Conservation (phyloP, 1,140 invertebrate genomes). For the Drosophila ercepeae region DNA sequence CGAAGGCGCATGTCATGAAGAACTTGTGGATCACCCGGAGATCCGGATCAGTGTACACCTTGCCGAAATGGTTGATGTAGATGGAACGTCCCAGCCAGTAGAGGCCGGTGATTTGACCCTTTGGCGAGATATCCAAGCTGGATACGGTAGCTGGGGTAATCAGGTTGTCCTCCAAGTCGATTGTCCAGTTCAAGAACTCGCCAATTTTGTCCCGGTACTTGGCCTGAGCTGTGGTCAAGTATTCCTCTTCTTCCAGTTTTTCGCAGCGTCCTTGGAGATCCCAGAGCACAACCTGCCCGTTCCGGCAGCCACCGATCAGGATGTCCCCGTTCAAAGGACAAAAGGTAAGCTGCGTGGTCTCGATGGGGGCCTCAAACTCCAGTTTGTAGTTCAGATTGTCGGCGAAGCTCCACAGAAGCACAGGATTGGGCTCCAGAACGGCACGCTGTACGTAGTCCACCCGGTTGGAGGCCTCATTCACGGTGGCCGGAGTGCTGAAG, state of each 20-base stretch:
- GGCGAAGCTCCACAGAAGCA: conserved; percentile 89
- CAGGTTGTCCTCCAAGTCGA: conserved; percentile 85
- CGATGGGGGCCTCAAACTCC: conserved; percentile 87
- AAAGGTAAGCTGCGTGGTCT: conserved; percentile 87
- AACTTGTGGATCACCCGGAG: conserved; percentile 84
- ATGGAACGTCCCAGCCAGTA: conserved; percentile 87
- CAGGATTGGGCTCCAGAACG: conserved; percentile 85
- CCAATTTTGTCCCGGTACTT: conserved; percentile 87
- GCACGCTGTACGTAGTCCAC: conserved; percentile 84
- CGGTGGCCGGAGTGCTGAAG: conserved; percentile 71
- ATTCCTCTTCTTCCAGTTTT: conserved; percentile 86
- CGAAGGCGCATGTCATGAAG: conserved; percentile 87
- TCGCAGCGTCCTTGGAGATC: conserved; percentile 88
- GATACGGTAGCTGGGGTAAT: conserved; percentile 87
- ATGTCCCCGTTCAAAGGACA: conserved; percentile 89
- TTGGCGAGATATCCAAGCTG: conserved; percentile 86
- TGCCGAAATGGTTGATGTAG: conserved; percentile 86
- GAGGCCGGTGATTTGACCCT: conserved; percentile 86
- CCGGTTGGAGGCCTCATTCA: conserved; percentile 32
- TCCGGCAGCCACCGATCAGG: conserved; percentile 88
- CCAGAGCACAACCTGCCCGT: conserved; percentile 90
- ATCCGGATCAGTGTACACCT: conserved; percentile 81
- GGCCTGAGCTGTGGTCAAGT: conserved; percentile 86
- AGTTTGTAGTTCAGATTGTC: conserved; percentile 89
- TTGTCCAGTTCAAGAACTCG: conserved; percentile 88